Base-by-base conservation (phyloP, 2,797 vertebrate species). In the Borostomias antarcticus region DNA sequence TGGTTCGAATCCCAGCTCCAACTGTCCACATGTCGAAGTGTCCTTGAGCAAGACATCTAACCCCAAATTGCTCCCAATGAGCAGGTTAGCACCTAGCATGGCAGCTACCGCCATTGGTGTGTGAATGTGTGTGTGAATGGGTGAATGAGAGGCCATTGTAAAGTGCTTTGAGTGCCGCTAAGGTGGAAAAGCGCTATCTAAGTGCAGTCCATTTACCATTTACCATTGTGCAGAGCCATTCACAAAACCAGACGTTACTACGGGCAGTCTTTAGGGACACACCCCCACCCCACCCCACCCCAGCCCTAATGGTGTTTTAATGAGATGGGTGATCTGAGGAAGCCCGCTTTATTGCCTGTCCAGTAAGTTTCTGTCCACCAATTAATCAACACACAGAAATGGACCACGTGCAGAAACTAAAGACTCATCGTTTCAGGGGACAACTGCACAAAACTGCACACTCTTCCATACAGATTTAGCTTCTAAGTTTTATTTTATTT, bases 221-320 rank as follows among this genome's bases (percentile, higher is more conserved):
- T n/a, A n/a, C n/a, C n/a, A n/a, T n/a, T n/a, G n/a, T 30, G 4
- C 67, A 54, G 15, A 53, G 25, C 19, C 40, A 51, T 75, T 80
- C 53, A 65, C 47, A 51, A 52, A 15, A 65, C 57, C n/a, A 61
- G 68, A 72, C 40, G 64, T 26, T 21, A 72, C 43, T 60, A 62
- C 29, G 48, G 58, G 64, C 54, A 67, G 30, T 72, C 51, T 53
- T 53, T 10, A 26, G 4, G 3, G 7, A 13, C 51, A 29, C 23
- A 5, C 26, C 51, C 25, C 11, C 26, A 10, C 5, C 43, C 26
- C 19, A 3, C 51, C 28, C 51, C 8, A 28, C 51, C 51, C 48
- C 43, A 45, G 17, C 4, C 23, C 8, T 67, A 66, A 79, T 73
- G 60, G 58, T 29, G 63, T 52, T 83, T 81, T 83, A 84, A 84